These are phyloP conservation scores for Rhabditoides inermis DNA, from an alignment of 2,888 invertebrate genomes.

Conservation along the genomic window DNA sequence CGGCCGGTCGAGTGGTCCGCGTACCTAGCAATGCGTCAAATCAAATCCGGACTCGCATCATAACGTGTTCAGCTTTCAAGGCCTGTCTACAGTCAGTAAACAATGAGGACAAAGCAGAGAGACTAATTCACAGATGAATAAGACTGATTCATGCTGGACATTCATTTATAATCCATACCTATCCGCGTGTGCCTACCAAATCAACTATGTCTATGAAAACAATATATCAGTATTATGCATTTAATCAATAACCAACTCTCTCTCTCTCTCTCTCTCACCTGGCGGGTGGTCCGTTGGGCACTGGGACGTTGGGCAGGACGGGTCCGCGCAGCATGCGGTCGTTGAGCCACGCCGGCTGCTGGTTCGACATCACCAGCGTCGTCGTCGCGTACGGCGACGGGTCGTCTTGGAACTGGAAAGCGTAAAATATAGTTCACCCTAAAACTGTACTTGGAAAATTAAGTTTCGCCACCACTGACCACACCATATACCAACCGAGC, in stretches of 20 bases:
- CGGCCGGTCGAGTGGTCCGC: conserved; percentile 24
- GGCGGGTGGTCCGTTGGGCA: conserved; percentile 35
- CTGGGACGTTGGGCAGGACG: conserved; percentile 30
- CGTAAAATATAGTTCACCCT: too few species aligned
- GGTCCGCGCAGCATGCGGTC: conserved; percentile 36
- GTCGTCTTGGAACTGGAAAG: conserved; percentile 39
- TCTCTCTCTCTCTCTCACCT: conserved; percentile 2
- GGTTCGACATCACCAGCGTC: conserved; percentile 43
- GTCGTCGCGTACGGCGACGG: conserved; percentile 52
- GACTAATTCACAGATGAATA: too few species aligned
- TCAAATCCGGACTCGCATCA: too few species aligned
- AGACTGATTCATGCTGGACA: too few species aligned
- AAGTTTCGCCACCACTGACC: too few species aligned
- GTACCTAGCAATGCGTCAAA: too few species aligned
- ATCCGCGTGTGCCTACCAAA: conserved; percentile 2
- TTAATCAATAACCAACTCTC: not conserved
- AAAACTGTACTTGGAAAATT: too few species aligned
- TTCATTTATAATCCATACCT: too few species aligned
- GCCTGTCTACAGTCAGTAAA: too few species aligned
- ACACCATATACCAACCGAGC: too few species aligned
- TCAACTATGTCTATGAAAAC: not conserved
- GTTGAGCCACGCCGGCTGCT: conserved; percentile 35
- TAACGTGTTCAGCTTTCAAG: too few species aligned
- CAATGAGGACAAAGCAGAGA: too few species aligned
- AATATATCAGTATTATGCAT: not conserved